A percentile compares a stretch with the other conserved stretches of the same genome.
phyloP scores from a whole-genome alignment of 2,888 invertebrate species.

The Trissonchulus latispiculum region DNA sequence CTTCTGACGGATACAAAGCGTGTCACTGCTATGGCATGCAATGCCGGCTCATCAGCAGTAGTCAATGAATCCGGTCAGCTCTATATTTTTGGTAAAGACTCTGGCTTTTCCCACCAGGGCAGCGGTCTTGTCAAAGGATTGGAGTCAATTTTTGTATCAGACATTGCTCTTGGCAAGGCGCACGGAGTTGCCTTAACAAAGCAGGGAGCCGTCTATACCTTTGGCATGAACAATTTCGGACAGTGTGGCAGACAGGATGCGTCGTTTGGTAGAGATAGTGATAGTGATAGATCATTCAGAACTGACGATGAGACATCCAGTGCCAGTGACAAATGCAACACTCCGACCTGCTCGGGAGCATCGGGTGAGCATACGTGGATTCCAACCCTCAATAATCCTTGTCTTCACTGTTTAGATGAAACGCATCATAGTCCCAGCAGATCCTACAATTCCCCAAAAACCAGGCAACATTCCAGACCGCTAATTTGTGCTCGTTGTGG shows the following conservation, averaged over 20 bases:
- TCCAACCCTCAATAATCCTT: background rate
- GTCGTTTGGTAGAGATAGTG: slow-evolving; percentile 29
- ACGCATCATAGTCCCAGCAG: background rate
- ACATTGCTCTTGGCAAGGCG: slow-evolving; percentile 83
- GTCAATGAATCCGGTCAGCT: slow-evolving; percentile 79
- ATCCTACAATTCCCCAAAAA: background rate
- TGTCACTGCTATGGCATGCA: slow-evolving; percentile 68
- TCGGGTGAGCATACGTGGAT: background rate
- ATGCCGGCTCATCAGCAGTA: slow-evolving; percentile 84
- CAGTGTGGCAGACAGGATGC: slow-evolving; percentile 74
- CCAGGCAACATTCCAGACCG: too few species aligned
- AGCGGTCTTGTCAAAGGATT: slow-evolving; percentile 62
- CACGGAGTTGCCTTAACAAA: slow-evolving; percentile 79
- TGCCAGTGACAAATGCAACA: background rate
- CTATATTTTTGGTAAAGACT: slow-evolving; percentile 85
- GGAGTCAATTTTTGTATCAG: slow-evolving; percentile 59
- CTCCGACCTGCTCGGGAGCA: background rate
- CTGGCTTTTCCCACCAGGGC: slow-evolving; percentile 63
- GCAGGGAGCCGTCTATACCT: slow-evolving; percentile 81
- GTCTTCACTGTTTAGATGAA: background rate
- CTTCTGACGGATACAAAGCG: slow-evolving; percentile 29
- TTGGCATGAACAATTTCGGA: slow-evolving; percentile 93
- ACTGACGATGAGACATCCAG: background rate
- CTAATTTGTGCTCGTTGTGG: slow-evolving; percentile 70
- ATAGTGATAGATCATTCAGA: background rate